Evolutionary conservation across 1,140 invertebrate genomes (phyloP), one percentile per base, ranked within the genome.

Genomic region (Halictus rubicundus): DNA sequence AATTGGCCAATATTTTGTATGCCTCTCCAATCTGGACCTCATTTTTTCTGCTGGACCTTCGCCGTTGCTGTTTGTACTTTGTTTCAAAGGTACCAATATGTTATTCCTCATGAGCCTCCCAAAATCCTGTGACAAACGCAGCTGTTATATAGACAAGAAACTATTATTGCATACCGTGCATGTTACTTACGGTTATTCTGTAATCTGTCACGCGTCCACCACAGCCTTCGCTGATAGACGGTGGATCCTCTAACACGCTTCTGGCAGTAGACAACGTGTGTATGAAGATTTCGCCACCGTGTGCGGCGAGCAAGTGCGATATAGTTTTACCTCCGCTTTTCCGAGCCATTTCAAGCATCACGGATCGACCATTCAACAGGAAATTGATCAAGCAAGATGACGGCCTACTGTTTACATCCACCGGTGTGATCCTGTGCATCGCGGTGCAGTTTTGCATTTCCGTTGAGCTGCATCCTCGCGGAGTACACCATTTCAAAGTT

Each of bases 341-440:
- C 42, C 95, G 91, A 8, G 97, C 97, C 95, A 99, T 97, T 94
- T 99, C 98, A 27, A 99, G 92, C 95, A 99, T 97, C 0, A 99
- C 98, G 0, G 98, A 98, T 49, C 97, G 94, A 37, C 98, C 98
- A 89, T 97, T 98, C 0, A 99, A 94, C 19, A 99, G 93, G 91
- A 99, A 99, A 92, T 99, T 99, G 23, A 99, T 99, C 37, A 99
- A 93, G 93, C 98, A 99, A 0, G 98, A 97, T 0, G 98, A 99
- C 0, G 98, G 98, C 19, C 98, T 94, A 27, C 96, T 97, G 80
- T 98, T 99, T 0, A 99, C 98, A 93, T 99, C 98, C 0, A 99
- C 97, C 0, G 98, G 98, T 1, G 98, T 99, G 16, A 99, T 98
- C 79, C 98, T 94, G 91, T 97, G 96, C 90, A 98, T 96, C 0